Percentiles rank a stretch among this genome's conserved stretches.
Evolutionary conservation across 1,140 invertebrate genomes (phyloP).

Genomic region (Brachionus rotundiformis): DNA sequence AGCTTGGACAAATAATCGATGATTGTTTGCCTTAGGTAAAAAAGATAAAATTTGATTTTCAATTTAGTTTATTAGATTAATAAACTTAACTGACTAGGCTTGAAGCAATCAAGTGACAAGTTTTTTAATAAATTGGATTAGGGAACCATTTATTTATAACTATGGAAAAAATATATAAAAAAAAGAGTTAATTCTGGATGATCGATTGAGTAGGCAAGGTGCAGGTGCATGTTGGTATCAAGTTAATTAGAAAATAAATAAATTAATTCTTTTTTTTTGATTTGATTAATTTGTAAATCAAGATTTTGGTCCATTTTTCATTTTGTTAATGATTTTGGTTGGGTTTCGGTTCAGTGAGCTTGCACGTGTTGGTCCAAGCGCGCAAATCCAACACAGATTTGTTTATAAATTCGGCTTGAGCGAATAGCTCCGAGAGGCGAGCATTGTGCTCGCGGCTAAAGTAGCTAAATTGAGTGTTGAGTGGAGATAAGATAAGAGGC

Average conservation of each 20-base stretch:
- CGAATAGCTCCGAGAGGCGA: background rate
- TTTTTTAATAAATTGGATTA: background rate
- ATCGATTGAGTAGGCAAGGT: background rate
- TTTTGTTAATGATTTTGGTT: background rate
- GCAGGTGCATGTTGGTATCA: background rate
- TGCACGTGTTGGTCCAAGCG: slow-evolving; percentile 12
- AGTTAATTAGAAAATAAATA: background rate
- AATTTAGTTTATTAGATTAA: slow-evolving; percentile 8
- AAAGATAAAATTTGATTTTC: background rate
- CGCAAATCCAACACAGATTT: slow-evolving; percentile 9
- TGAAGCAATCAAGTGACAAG: background rate
- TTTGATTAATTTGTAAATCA: background rate
- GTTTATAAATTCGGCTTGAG: background rate
- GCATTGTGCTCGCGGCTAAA: background rate
- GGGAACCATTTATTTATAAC: background rate
- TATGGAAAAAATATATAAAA: too few relatives aligned
- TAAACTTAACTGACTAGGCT: background rate
- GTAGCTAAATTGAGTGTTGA: slow-evolving; percentile 22
- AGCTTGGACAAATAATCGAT: background rate
- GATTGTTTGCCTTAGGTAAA: background rate
- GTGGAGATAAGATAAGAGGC: slow-evolving; percentile 2
- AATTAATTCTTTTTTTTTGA: background rate
- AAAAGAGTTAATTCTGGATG: background rate
- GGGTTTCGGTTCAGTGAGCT: background rate
- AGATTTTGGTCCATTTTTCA: background rate